Conservation (phyloP, 2,797 vertebrate species). For the Cynodonichthys magdalenae region DNA sequence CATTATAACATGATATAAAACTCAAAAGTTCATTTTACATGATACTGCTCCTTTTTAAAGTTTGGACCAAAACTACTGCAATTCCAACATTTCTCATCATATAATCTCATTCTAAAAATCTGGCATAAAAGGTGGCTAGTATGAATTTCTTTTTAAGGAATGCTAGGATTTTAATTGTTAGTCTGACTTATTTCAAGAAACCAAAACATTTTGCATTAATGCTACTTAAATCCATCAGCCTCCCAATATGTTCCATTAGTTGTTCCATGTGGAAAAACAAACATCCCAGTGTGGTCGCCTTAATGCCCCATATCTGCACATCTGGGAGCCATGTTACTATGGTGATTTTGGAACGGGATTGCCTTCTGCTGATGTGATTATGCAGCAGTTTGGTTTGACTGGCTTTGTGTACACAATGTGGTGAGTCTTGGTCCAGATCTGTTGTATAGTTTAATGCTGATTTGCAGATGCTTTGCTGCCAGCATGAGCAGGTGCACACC, state of each 20-base stretch:
- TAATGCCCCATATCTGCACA: slow-evolving; percentile 8
- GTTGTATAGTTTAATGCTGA: neutral
- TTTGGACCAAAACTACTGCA: too few species aligned
- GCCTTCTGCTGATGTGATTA: slow-evolving; percentile 61
- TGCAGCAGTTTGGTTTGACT: slow-evolving; percentile 63
- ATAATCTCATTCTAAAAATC: too few species aligned
- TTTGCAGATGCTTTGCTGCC: neutral
- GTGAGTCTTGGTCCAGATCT: slow-evolving; percentile 25
- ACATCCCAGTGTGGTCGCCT: neutral
- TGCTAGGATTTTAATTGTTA: too few species aligned
- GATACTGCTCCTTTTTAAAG: too few species aligned
- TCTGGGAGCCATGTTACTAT: slow-evolving; percentile 21
- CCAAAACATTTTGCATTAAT: slow-evolving; percentile 6
- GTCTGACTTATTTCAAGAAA: neutral
- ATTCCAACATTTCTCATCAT: too few species aligned
- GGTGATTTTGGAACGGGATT: slow-evolving; percentile 35
- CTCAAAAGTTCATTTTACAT: too few species aligned
- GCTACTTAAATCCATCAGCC: neutral
- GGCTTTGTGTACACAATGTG: slow-evolving; percentile 51
- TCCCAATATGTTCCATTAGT: too few species aligned
- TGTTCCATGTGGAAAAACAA: neutral
- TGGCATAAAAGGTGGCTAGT: too few species aligned
- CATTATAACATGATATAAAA: too few species aligned
- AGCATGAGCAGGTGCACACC: slow-evolving; percentile 8
- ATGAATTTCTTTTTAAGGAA: neutral